These are phyloP conservation scores for Allophyes oxyacanthae DNA, from an alignment of 2,888 invertebrate genomes.

Conservation along the genomic window DNA sequence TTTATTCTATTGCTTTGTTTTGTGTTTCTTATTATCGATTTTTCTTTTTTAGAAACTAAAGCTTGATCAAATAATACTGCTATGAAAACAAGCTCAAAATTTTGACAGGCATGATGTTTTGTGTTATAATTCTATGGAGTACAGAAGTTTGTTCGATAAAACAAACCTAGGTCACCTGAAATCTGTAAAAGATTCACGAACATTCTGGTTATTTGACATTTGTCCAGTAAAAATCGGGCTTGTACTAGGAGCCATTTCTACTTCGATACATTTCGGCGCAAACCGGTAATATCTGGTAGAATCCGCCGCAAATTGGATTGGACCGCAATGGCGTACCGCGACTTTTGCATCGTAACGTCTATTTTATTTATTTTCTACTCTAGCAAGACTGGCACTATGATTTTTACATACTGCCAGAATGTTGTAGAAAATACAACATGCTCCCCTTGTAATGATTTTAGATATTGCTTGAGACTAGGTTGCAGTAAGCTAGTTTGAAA, in stretches of 20 bases:
- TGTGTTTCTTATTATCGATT: too few relatives aligned
- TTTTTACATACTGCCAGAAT: conserved; percentile 41
- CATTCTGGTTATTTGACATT: too few relatives aligned
- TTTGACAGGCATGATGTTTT: too few relatives aligned
- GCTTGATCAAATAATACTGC: too few relatives aligned
- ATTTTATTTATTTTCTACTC: conserved; percentile 63
- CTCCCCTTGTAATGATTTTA: conserved; percentile 6
- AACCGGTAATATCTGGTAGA: conserved; percentile 74
- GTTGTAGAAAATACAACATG: conserved; percentile 32
- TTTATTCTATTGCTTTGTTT: too few relatives aligned
- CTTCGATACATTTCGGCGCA: conserved; percentile 47
- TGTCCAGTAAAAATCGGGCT: conserved; percentile 15
- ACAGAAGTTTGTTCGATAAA: too few relatives aligned
- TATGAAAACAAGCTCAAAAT: too few relatives aligned
- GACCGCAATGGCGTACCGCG: conserved; percentile 64
- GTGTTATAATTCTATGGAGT: too few relatives aligned
- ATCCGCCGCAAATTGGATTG: conserved; percentile 80
- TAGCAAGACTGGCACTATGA: conserved; percentile 25
- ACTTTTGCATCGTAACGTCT: conserved; percentile 68
- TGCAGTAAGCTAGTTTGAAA: conserved; percentile 1
- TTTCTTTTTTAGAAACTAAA: too few relatives aligned
- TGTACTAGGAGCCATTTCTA: conserved; percentile 17
- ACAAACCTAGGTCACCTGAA: too few relatives aligned
- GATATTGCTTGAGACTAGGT: conserved; percentile 4
- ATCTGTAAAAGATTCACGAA: too few relatives aligned